These are phyloP conservation scores for Melanostoma mellinum DNA, from an alignment of 2,888 invertebrate species.

Conservation along the genomic window DNA sequence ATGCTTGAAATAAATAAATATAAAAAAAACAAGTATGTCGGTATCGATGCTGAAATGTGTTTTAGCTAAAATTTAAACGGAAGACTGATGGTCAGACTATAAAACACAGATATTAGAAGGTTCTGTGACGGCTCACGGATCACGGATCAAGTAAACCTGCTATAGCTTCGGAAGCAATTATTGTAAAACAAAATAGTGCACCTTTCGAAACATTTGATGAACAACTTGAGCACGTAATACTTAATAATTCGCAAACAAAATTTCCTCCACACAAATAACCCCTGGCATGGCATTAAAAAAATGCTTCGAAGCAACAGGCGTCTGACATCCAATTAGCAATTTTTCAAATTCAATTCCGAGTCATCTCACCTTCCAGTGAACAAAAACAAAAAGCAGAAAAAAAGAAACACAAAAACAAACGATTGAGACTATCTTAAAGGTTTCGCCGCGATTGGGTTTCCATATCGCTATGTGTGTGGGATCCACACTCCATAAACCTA, in stretches of 20 bases:
- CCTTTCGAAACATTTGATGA: too few relatives aligned
- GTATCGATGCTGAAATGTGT: too few relatives aligned
- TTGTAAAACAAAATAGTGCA: too few relatives aligned
- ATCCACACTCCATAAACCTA: constrained; percentile 69
- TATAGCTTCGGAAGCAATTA: too few relatives aligned
- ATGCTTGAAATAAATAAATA: too few relatives aligned
- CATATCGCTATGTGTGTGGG: constrained; percentile 55
- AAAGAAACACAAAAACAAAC: neutral
- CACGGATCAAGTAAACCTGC: too few relatives aligned
- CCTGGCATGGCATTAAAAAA: neutral
- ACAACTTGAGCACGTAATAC: too few relatives aligned
- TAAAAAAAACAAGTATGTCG: too few relatives aligned
- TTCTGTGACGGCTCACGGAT: too few relatives aligned
- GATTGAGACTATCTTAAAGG: constrained; percentile 18
- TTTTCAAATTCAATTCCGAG: constrained; percentile 67
- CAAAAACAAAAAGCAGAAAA: constrained; percentile 11
- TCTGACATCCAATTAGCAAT: constrained; percentile 68
- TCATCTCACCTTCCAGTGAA: constrained; percentile 25
- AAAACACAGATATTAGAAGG: too few relatives aligned
- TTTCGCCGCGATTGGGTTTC: constrained; percentile 33
- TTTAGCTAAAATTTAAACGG: too few relatives aligned
- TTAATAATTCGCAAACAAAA: neutral
- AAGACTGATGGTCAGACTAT: too few relatives aligned
- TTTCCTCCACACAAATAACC: constrained; percentile 26
- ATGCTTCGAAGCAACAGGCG: constrained; percentile 19